Conservation (phyloP, 2,888 invertebrate species). For the Petrolisthes manimaculis region DNA sequence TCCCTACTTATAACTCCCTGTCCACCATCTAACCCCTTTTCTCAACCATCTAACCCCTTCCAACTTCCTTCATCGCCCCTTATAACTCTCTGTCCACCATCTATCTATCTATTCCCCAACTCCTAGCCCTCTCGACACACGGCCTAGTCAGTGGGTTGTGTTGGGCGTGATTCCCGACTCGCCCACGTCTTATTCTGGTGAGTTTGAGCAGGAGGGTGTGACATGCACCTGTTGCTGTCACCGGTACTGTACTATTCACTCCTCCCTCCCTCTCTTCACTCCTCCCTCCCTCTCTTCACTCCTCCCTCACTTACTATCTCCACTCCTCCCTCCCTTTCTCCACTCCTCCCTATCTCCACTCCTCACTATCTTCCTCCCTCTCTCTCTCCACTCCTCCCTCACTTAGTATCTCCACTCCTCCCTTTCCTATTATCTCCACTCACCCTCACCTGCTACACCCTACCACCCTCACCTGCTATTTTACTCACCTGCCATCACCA, state of each 20-base stretch:
- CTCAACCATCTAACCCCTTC: background rate
- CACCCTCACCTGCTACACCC: background rate
- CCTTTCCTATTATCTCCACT: background rate
- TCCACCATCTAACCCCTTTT: no score
- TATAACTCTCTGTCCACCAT: background rate
- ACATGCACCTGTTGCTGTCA: constrained; percentile 24
- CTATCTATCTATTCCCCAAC: background rate
- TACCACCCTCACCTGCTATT: background rate
- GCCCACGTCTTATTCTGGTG: constrained; percentile 22
- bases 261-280: background rate
- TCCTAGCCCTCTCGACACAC: background rate
- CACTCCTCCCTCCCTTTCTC: background rate
- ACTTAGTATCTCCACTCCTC: background rate
- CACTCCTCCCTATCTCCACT: background rate
- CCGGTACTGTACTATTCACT: background rate
- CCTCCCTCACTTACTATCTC: background rate
- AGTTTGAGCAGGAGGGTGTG: constrained; percentile 19
- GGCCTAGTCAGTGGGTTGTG: background rate
- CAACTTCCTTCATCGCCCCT: background rate
- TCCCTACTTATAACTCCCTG: no score
- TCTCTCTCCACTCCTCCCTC: background rate
- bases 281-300: background rate
- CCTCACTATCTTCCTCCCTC: background rate
- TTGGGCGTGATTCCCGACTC: constrained; percentile 26
- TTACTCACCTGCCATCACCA: background rate